Evolutionary conservation across 2,888 invertebrate species (phyloP).

Genomic region (Acanthopleura granulata): DNA sequence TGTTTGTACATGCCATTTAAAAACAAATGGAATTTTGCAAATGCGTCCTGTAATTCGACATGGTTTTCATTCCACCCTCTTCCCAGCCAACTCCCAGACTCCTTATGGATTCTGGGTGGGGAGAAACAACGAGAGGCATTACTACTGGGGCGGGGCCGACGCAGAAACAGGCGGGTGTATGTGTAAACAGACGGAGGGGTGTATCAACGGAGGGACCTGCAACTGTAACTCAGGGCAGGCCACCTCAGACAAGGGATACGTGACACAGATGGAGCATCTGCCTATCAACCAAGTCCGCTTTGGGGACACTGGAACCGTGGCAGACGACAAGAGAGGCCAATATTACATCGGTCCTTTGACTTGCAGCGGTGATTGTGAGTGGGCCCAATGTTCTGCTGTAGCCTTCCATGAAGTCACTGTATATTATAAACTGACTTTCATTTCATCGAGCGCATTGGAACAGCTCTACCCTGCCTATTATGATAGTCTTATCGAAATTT

Average conservation of each 20-base stretch:
- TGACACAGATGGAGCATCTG: not conserved
- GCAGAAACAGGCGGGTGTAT: not conserved
- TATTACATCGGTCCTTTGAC: not conserved
- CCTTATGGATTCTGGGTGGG: constrained; percentile 16
- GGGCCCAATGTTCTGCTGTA: no score
- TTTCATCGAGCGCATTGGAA: no score
- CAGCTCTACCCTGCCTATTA: no score
- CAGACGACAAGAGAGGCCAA: not conserved
- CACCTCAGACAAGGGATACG: not conserved
- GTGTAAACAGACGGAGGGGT: not conserved
- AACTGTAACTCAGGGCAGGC: constrained; percentile 8
- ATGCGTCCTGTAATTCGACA: no score
- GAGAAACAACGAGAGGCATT: not conserved
- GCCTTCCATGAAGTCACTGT: no score
- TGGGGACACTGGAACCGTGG: not conserved
- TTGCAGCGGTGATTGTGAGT: not conserved
- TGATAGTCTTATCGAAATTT: no score
- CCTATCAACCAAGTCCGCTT: not conserved
- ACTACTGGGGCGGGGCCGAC: constrained; percentile 11
- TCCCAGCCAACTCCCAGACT: not conserved
- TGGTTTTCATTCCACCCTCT: no score
- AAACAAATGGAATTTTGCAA: no score
- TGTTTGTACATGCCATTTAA: no score
- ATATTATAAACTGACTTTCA: no score
- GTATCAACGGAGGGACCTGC: constrained; percentile 1